Evolutionary conservation across 35 echinoderm and acorn worm species (phyloP).

Genomic region (Apostichopus californicus): DNA sequence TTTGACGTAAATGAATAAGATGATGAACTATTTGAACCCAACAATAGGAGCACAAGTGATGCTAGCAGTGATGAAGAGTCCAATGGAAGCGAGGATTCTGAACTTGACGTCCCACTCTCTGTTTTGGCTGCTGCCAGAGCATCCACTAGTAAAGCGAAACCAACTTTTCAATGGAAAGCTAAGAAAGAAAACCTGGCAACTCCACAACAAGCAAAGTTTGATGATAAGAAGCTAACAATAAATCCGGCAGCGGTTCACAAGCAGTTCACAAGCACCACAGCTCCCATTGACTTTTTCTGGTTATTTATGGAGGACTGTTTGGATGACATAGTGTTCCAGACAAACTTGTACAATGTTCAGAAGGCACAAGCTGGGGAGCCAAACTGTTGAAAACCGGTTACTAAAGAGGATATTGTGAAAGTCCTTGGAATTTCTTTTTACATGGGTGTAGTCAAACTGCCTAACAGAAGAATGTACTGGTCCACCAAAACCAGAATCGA

Average conservation of each 20-base stretch:
- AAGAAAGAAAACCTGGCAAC: slow-evolving; percentile 3
- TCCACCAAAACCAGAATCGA: background rate
- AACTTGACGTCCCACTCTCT: background rate
- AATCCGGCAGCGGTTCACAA: slow-evolving; percentile 11
- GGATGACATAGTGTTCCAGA: slow-evolving; percentile 23
- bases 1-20: slow-evolving; percentile 26
- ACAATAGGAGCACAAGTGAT: background rate
- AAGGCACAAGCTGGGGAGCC: background rate
- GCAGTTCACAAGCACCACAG: background rate
- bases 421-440: slow-evolving; percentile 19
- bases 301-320: slow-evolving; percentile 6
- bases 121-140: background rate
- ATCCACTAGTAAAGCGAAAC: background rate
- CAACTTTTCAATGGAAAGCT: slow-evolving; percentile 33
- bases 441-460: slow-evolving; percentile 19
- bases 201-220: slow-evolving; percentile 17
- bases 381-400: background rate
- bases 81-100: background rate
- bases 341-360: slow-evolving; percentile 32
- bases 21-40: slow-evolving; percentile 20
- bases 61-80: slow-evolving; percentile 20
- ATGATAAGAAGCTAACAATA: slow-evolving; percentile 27
- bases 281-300: background rate
- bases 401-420: slow-evolving; percentile 8
- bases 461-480: slow-evolving; percentile 45